Conservation (phyloP, 2,113 vertebrate species). For the Pardalotus punctatus region DNA sequence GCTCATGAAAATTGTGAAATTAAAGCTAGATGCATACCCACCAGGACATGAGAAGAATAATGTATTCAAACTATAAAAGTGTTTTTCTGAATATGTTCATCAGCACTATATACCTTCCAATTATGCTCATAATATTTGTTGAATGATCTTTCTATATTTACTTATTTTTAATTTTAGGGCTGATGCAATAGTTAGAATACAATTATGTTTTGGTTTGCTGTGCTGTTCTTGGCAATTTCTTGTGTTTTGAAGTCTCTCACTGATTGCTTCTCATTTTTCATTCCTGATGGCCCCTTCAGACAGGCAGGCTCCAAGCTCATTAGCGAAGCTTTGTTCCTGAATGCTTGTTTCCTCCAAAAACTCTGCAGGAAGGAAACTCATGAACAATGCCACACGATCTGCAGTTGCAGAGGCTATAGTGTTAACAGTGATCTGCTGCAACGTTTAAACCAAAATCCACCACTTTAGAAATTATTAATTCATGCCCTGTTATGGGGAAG, state of each 20-base stretch:
- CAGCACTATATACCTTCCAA: neutral
- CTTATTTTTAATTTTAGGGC: neutral
- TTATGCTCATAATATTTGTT: neutral
- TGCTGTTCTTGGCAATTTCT: conserved; percentile 32
- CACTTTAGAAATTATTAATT: neutral
- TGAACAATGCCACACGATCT: conserved; percentile 4
- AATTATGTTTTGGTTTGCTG: conserved; percentile 27
- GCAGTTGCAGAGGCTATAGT: conserved; percentile 7
- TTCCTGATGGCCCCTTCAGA: conserved; percentile 50
- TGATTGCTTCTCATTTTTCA: conserved; percentile 62
- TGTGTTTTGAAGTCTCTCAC: conserved; percentile 45
- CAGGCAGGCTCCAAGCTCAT: conserved; percentile 59
- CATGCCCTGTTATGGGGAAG: neutral
- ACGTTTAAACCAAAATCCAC: neutral
- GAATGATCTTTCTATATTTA: neutral
- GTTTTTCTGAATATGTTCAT: neutral
- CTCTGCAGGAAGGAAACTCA: conserved; percentile 47
- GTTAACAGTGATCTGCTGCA: conserved; percentile 9
- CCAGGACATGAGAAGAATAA: neutral
- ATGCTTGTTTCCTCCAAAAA: conserved; percentile 56
- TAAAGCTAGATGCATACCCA: neutral
- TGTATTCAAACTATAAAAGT: neutral
- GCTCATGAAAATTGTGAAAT: neutral
- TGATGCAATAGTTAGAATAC: conserved; percentile 23
- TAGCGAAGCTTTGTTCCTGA: conserved; percentile 60